phyloP scores from a whole-genome alignment of 2,113 vertebrate genomes.

The Malurus melanocephalus region DNA sequence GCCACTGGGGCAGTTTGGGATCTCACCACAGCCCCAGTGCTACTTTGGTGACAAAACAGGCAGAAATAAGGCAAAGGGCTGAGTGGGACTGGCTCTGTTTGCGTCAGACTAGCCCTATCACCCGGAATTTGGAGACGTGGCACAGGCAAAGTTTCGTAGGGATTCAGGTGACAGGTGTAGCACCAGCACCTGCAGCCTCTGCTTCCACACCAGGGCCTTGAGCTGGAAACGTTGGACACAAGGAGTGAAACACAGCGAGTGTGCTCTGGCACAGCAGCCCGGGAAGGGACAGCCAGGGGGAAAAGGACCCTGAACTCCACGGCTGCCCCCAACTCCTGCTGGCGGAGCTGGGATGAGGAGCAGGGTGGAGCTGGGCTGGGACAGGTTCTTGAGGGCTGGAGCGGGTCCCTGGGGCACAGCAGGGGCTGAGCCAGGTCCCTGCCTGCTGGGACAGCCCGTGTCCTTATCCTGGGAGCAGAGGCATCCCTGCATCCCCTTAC shows the following conservation, averaged over 20 bases:
- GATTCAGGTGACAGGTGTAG: fast-evolving
- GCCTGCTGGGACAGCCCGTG: fast-evolving
- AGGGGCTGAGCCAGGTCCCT: fast-evolving
- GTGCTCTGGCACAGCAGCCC: background rate
- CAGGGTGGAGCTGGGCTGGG: fast-evolving
- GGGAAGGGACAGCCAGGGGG: fast-evolving
- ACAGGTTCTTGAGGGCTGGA: background rate
- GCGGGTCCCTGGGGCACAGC: background rate
- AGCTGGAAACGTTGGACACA: fast-evolving
- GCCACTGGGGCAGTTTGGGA: background rate
- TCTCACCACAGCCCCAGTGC: background rate
- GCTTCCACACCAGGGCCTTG: fast-evolving
- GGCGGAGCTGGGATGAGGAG: background rate
- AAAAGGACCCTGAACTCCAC: fast-evolving
- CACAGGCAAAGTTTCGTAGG: fast-evolving
- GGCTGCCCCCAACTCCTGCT: background rate
- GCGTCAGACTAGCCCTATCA: fast-evolving
- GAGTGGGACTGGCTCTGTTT: background rate
- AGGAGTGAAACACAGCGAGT: fast-evolving
- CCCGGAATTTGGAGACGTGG: fast-evolving
- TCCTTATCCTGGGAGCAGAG: fast-evolving
- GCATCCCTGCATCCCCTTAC: background rate
- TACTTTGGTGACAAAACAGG: background rate
- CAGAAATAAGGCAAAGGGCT: background rate
- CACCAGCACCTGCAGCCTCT: no score